These are phyloP conservation scores for Hyalella azteca DNA, from an alignment of 2,888 invertebrate species.

Conservation along the genomic window DNA sequence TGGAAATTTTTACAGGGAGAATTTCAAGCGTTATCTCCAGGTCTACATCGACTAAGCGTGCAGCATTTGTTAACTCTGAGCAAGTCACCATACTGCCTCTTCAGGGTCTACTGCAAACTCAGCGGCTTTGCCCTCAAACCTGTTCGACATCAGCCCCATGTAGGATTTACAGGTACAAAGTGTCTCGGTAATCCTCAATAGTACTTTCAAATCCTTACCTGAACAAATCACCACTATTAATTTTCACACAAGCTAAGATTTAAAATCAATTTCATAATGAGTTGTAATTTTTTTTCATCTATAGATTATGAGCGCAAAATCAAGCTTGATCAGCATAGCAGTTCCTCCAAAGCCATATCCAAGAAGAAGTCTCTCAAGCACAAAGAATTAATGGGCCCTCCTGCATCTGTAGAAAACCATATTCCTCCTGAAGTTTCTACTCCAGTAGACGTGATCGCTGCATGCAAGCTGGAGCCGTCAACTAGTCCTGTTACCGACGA, in stretches of 20 bases:
- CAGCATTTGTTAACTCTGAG: not conserved
- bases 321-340: slow-evolving; percentile 1
- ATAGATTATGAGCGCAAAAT: slow-evolving; percentile 8
- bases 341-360: not conserved
- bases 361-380: not conserved
- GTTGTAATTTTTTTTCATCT: too few relatives aligned
- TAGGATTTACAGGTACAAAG: not conserved
- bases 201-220: too few relatives aligned
- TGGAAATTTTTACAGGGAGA: slow-evolving; percentile 10
- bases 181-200: too few relatives aligned
- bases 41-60: not conserved
- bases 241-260: too few relatives aligned
- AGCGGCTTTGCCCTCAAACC: not conserved
- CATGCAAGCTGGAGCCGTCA: not conserved
- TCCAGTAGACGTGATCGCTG: not conserved
- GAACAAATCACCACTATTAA: too few relatives aligned
- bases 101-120: not conserved
- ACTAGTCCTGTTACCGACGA: not conserved
- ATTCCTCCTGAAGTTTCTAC: not conserved
- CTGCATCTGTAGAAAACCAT: too few relatives aligned
- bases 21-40: not conserved
- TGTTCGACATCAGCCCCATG: slow-evolving; percentile 14
- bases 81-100: not conserved
- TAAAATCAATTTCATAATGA: too few relatives aligned
- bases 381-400: too few relatives aligned